phyloP scores from a whole-genome alignment of 2,888 invertebrate genomes.

The Ichneumoninae sp. region DNA sequence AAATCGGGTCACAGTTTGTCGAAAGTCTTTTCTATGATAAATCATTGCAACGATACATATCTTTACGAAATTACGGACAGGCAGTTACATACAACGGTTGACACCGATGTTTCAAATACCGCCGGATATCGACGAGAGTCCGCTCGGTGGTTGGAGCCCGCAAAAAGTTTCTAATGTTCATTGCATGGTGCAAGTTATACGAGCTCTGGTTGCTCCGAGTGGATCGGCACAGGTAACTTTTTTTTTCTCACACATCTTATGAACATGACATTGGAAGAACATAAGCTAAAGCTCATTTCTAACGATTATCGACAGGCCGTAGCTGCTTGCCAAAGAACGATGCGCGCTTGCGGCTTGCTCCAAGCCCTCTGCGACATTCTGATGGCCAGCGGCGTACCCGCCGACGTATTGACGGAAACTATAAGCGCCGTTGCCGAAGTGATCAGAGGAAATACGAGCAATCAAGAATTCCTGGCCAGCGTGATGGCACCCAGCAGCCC shows the following conservation, averaged over 20 bases:
- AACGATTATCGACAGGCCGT: conserved; percentile 69
- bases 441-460: conserved; percentile 94
- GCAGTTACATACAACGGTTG: conserved; percentile 96
- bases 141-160: conserved; percentile 91
- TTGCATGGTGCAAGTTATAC: conserved; percentile 94
- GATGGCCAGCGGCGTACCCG: conserved; percentile 98
- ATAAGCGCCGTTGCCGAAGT: conserved; percentile 98
- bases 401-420: conserved; percentile 97
- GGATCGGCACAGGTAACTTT: conserved; percentile 93
- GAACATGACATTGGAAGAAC: neutral
- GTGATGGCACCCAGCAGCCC: conserved; percentile 97
- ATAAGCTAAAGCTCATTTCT: neutral
- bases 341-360: conserved; percentile 93
- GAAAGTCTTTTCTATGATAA: neutral
- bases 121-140: conserved; percentile 88
- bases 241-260: conserved; percentile 68
- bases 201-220: conserved; percentile 96
- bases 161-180: conserved; percentile 98
- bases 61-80: conserved; percentile 74
- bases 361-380: conserved; percentile 94
- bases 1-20: neutral
- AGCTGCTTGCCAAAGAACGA: conserved; percentile 92
- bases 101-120: conserved; percentile 94
- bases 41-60: conserved; percentile 10
- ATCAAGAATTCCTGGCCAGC: conserved; percentile 96